Conservation (phyloP, 1,140 invertebrate species). For the Condylostylus longicornis region DNA sequence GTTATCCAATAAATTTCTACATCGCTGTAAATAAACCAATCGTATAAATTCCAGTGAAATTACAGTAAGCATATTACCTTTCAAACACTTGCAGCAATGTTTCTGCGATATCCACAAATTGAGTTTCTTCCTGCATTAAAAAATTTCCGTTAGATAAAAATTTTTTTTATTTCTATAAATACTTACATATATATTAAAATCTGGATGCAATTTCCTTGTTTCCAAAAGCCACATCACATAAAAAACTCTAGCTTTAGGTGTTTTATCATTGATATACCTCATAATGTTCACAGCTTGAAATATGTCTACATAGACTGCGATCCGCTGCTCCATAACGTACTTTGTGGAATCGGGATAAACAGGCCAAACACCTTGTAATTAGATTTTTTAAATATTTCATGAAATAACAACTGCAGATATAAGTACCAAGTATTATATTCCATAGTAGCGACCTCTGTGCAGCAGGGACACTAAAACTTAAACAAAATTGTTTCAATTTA, state of each 20-base stretch:
- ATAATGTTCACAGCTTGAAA: conserved; percentile 50
- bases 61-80: background rate
- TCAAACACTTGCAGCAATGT: conserved; percentile 52
- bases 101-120: conserved; percentile 47
- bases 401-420: conserved; percentile 8
- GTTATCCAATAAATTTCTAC: conserved; percentile 66
- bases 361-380: conserved; percentile 30
- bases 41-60: background rate
- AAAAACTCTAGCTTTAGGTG: conserved; percentile 44
- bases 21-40: too few relatives aligned
- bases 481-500: conserved; percentile 71
- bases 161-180: background rate
- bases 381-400: conserved; percentile 7
- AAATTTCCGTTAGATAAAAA: conserved; percentile 6
- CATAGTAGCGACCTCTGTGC: conserved; percentile 68
- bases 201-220: conserved; percentile 44
- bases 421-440: conserved; percentile 62
- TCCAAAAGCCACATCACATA: conserved; percentile 65
- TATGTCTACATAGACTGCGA: conserved; percentile 60
- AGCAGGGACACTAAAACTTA: conserved; percentile 65
- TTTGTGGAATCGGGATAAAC: conserved; percentile 54
- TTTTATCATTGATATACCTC: conserved; percentile 38
- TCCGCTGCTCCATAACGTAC: conserved; percentile 55
- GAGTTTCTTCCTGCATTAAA: conserved; percentile 36
- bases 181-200: conserved; percentile 29